A percentile compares a stretch with the other conserved stretches of the same genome.
Conservation (phyloP, 2,797 vertebrate species). For the Cephalopachus bancanus region DNA sequence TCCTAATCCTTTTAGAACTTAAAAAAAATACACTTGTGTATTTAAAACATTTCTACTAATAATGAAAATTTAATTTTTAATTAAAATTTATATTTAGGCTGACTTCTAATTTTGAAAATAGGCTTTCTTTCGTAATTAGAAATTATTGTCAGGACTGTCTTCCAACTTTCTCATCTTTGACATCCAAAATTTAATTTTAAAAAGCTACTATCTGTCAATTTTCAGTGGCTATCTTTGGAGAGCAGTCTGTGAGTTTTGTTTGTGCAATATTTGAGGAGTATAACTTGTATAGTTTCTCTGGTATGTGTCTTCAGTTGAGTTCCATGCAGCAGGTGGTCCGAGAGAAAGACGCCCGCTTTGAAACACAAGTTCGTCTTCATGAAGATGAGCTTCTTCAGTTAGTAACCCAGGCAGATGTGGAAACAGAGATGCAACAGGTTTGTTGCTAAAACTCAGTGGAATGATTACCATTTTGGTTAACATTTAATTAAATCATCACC, state of each 20-base stretch:
- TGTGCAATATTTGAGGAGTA: constrained; percentile 60
- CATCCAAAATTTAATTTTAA: constrained; percentile 32
- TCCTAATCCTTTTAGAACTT: constrained; percentile 51
- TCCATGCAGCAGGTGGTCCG: constrained; percentile 92
- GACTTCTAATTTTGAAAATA: constrained; percentile 55
- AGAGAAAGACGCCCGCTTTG: constrained; percentile 94
- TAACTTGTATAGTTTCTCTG: constrained; percentile 84
- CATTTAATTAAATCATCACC: constrained; percentile 39
- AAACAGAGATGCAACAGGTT: constrained; percentile 94
- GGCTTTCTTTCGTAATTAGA: constrained; percentile 48
- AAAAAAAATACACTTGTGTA: constrained; percentile 17
- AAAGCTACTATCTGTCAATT: constrained; percentile 18
- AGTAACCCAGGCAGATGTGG: constrained; percentile 86
- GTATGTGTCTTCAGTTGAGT: constrained; percentile 89
- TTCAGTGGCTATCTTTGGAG: constrained; percentile 43
- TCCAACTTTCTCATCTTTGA: constrained; percentile 37
- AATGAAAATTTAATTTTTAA: constrained; percentile 12
- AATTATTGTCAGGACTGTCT: constrained; percentile 21
- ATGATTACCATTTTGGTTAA: constrained; percentile 58
- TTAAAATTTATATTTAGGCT: constrained; percentile 38
- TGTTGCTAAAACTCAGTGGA: constrained; percentile 68
- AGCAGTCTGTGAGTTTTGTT: constrained; percentile 63
- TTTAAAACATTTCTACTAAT: constrained; percentile 59
- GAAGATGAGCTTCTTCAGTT: constrained; percentile 93
- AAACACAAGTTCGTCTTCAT: constrained; percentile 93